Percentiles rank a stretch among this genome's conserved stretches.
These are phyloP conservation scores for Actinia tenebrosa DNA, from an alignment of 64 coral and sea anemone species.

Conservation along the genomic window DNA sequence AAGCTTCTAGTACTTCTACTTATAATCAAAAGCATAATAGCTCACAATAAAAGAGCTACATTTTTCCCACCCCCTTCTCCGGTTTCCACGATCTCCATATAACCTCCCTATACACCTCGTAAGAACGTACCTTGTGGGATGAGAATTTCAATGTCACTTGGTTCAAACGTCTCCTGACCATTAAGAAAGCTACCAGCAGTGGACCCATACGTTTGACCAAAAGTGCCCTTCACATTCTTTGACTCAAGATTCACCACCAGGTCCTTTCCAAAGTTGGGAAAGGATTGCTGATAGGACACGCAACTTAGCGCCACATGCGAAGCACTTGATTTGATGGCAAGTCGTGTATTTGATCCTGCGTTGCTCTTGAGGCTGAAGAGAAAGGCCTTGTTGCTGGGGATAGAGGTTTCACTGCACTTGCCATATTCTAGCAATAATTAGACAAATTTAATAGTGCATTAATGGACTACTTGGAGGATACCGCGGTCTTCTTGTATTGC, in stretches of 20 bases:
- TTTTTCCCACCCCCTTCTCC: neutral
- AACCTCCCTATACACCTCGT: neutral
- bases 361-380: slow-evolving; percentile 29
- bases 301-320: neutral
- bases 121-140: neutral
- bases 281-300: neutral
- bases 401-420: neutral
- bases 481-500: no score
- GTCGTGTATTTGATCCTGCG: neutral
- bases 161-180: neutral
- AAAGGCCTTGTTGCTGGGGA: slow-evolving; percentile 4
- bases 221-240: neutral
- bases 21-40: no score
- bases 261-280: slow-evolving; percentile 20
- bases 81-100: neutral
- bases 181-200: neutral
- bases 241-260: neutral
- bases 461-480: neutral
- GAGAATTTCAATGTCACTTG: slow-evolving; percentile 13
- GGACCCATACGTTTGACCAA: neutral
- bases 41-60: no score
- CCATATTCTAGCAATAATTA: neutral
- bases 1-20: no score
- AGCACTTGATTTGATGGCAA: neutral
- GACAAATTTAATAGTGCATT: neutral